Base-by-base conservation (phyloP, 1,140 invertebrate species). In the Telenomus remus region DNA sequence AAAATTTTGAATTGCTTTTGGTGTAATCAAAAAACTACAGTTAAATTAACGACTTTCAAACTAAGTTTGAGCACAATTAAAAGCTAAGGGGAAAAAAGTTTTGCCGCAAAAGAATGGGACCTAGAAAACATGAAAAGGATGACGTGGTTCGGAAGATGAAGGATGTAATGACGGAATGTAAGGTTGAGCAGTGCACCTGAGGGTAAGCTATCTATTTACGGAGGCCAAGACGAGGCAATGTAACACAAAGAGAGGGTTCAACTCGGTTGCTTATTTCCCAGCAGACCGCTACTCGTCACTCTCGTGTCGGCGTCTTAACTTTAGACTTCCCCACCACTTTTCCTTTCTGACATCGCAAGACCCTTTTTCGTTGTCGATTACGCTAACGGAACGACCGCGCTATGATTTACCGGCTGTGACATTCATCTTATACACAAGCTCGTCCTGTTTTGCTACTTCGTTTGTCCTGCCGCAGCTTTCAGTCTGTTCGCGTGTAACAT, bases 201-300 rank as follows among this genome's bases (percentile, higher is more conserved):
- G 81, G 81, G 80, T 82, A 83, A 82, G 71, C 64, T 66, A 83
- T 80, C 81, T 86, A 86, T 86, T 86, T 86, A 27, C 19, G 19
- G 19, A 27, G 19, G 79, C 80, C 75, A 80, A 81, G 79, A 44
- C 55, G 69, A 61, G 68, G 54, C 54, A 70, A 81, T 53, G 59
- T 65, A 66, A 63, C 56, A 70, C 64, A 66, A 70, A 47, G 63
- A 44, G 7, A 73, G 68, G 51, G 70, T 79, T 82, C 83, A 86
- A 87, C 85, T 86, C 80, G 81, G 80, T 79, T 86, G 85, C 86
- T 87, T 87, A 87, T 87, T 87, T 87, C 86, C 86, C 86, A 86
- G 70, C 79, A 87, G 86, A 86, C 86, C 50, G 55, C 63, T 70
- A 42, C 65, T 64, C 69, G 69, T 70, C 70, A 78, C 70, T 76